These are phyloP conservation scores for Papilio helenus DNA, from an alignment of 1,140 invertebrate species.

Conservation along the genomic window DNA sequence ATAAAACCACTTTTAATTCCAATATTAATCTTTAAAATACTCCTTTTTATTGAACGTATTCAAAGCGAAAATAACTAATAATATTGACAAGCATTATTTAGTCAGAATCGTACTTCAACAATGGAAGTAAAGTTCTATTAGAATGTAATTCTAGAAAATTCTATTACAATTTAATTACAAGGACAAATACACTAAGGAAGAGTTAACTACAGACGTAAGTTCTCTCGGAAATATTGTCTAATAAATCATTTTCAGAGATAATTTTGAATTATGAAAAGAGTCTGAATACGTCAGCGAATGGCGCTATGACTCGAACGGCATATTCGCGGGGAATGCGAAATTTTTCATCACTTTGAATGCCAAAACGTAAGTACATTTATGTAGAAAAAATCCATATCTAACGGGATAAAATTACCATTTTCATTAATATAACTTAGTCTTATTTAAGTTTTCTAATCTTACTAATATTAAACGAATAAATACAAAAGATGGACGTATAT, in stretches of 20 bases:
- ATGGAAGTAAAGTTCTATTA: too few species aligned
- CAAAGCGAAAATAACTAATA: too few species aligned
- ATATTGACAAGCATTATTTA: too few species aligned
- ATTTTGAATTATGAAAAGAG: slow-evolving; percentile 8
- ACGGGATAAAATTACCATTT: too few species aligned
- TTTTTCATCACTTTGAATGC: slow-evolving; percentile 43
- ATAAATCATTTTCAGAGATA: slow-evolving; percentile 1
- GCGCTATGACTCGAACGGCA: slow-evolving; percentile 41
- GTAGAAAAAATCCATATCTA: too few species aligned
- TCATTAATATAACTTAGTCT: too few species aligned
- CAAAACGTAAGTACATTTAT: slow-evolving; percentile 18
- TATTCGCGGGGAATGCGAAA: slow-evolving; percentile 37
- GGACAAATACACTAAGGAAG: not conserved
- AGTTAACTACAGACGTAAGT: not conserved
- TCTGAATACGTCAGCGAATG: slow-evolving; percentile 23
- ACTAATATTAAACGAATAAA: too few species aligned
- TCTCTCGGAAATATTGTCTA: not conserved
- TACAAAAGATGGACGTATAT: too few species aligned
- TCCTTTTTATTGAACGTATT: too few species aligned
- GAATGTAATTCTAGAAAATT: not conserved
- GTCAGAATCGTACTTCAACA: too few species aligned
- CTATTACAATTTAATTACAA: not conserved
- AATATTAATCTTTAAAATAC: not conserved
- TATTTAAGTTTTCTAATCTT: too few species aligned
- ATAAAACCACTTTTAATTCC: slow-evolving; percentile 1